A percentile compares a stretch with the other conserved stretches of the same genome.
These are phyloP conservation scores for Drosophila flavopinicola DNA, from an alignment of 2,888 invertebrate species.

Conservation along the genomic window DNA sequence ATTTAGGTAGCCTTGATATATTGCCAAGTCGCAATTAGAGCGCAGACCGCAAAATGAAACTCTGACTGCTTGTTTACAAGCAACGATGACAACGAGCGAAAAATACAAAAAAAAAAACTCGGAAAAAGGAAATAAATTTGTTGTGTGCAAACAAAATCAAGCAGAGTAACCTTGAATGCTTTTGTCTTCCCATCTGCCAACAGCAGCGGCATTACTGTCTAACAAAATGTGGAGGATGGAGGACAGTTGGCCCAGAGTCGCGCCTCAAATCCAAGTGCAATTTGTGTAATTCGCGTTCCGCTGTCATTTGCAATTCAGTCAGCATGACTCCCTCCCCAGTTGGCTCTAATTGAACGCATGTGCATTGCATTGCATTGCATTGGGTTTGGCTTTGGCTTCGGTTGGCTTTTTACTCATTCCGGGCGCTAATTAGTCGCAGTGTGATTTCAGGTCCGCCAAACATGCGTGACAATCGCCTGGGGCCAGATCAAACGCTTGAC, in stretches of 20 bases:
- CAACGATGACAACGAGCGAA: conserved; percentile 15
- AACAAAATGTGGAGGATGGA: conserved; percentile 10
- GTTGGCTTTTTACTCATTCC: conserved; percentile 20
- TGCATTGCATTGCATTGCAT: conserved; percentile 46
- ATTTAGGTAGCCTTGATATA: conserved; percentile 54
- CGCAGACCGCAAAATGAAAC: conserved; percentile 66
- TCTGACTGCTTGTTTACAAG: conserved; percentile 57
- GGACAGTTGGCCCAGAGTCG: too few species aligned
- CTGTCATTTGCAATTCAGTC: conserved; percentile 23
- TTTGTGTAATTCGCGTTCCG: conserved; percentile 9
- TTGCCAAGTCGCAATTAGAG: conserved; percentile 73
- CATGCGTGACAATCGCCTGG: conserved; percentile 55
- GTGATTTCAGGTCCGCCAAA: conserved; percentile 28
- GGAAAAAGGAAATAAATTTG: conserved; percentile 54
- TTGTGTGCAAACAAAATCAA: conserved; percentile 70
- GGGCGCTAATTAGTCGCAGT: conserved; percentile 42
- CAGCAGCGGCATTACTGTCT: background rate
- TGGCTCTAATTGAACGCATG: conserved; percentile 66
- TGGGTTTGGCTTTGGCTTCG: too few species aligned
- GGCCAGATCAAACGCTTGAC: conserved; percentile 67
- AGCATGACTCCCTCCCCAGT: conserved; percentile 12
- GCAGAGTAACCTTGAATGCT: conserved; percentile 10
- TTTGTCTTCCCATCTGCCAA: conserved; percentile 1
- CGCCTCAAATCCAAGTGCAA: too few species aligned
- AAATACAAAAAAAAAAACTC: conserved; percentile 12